These are phyloP conservation scores for Hycleus phaleratus DNA, from an alignment of 1,140 invertebrate genomes.

Conservation along the genomic window DNA sequence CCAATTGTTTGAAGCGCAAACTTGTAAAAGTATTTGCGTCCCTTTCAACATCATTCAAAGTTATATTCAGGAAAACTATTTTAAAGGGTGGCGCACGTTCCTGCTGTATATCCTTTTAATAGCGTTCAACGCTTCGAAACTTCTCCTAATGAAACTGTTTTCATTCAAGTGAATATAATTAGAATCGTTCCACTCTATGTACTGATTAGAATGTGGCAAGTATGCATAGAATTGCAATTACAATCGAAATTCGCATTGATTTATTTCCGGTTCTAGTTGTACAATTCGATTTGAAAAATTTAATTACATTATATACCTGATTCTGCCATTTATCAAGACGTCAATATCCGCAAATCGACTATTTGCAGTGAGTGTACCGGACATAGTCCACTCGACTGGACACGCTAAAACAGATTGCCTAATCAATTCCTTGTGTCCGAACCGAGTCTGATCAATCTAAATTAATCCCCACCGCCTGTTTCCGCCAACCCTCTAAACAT, in stretches of 20 bases:
- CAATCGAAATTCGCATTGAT: slow-evolving; percentile 17
- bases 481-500: not conserved
- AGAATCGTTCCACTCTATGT: not conserved
- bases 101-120: no score
- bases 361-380: slow-evolving; percentile 29
- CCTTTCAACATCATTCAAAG: no score
- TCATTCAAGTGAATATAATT: slow-evolving; percentile 3
- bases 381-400: slow-evolving; percentile 38
- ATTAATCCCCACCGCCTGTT: slow-evolving; percentile 40
- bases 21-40: no score
- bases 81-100: no score
- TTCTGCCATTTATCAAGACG: slow-evolving; percentile 4
- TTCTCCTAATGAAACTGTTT: not conserved
- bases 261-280: slow-evolving; percentile 10
- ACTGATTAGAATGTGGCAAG: slow-evolving; percentile 3
- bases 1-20: no score
- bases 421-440: slow-evolving; percentile 44
- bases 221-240: slow-evolving; percentile 21
- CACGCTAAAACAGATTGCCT: slow-evolving; percentile 44
- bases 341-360: slow-evolving; percentile 16
- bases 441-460: slow-evolving; percentile 43
- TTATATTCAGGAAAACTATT: no score
- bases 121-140: no score
- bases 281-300: slow-evolving; percentile 12
- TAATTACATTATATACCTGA: slow-evolving; percentile 10